phyloP scores from a whole-genome alignment of 1,140 invertebrate genomes.

The Hirudo medicinalis region DNA sequence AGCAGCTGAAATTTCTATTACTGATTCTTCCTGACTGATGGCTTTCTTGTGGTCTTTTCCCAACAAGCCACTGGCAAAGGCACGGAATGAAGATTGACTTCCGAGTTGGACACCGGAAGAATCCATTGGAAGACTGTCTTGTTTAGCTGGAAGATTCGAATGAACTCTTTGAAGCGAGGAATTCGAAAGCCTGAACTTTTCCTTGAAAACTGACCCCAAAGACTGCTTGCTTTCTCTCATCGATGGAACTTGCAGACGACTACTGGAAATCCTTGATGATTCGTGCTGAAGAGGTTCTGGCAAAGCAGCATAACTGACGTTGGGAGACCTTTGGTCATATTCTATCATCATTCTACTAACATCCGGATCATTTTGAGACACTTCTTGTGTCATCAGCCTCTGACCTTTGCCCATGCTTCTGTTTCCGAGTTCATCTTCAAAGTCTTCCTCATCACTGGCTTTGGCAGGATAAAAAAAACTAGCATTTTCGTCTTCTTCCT shows the following conservation, averaged over 20 bases:
- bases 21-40: no score
- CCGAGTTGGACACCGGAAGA: no score
- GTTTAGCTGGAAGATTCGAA: no score
- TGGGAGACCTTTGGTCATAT: slow-evolving; percentile 13
- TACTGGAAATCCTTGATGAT: neutral
- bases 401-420: neutral
- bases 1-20: no score
- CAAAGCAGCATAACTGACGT: slow-evolving; percentile 9
- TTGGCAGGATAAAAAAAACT: neutral
- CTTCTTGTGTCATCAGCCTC: slow-evolving; percentile 5
- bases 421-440: neutral
- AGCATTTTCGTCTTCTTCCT: slow-evolving; percentile 16
- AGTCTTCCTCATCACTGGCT: neutral
- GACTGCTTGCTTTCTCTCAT: slow-evolving; percentile 6
- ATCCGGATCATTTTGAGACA: slow-evolving; percentile 7
- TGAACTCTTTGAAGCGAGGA: no score
- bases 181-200: no score
- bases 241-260: slow-evolving; percentile 3
- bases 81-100: no score
- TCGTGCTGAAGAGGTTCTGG: neutral
- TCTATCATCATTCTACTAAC: slow-evolving; percentile 15
- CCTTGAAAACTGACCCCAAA: no score
- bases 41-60: no score
- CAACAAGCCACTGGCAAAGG: no score
- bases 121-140: no score